Conservation (phyloP, 2,888 invertebrate genomes). For the Unio delphinus region DNA sequence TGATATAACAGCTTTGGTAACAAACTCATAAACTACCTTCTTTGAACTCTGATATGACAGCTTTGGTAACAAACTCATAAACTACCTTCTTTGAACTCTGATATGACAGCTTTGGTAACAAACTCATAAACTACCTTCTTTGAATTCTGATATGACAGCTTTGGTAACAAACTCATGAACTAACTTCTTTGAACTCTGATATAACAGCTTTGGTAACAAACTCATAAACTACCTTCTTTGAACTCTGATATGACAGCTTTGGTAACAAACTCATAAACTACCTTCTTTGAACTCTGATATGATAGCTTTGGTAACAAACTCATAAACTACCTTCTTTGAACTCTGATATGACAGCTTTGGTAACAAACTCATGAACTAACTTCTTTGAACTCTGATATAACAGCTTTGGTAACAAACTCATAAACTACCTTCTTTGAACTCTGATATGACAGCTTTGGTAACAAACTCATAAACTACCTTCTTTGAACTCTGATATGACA, state of each 20-base stretch:
- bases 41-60: conserved; percentile 47
- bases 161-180: background rate
- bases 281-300: conserved; percentile 43
- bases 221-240: conserved; percentile 45
- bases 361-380: conserved; percentile 40
- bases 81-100: conserved; percentile 49
- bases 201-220: background rate
- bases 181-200: conserved; percentile 48
- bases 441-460: no score
- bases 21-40: conserved; percentile 38
- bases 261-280: conserved; percentile 13
- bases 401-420: background rate
- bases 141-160: conserved; percentile 15
- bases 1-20: no score
- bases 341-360: conserved; percentile 44
- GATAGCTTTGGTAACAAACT: background rate
- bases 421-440: conserved; percentile 49
- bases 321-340: conserved; percentile 49
- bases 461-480: conserved; percentile 34
- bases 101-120: no score
- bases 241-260: conserved; percentile 10
- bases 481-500: conserved; percentile 27
- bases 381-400: conserved; percentile 31
- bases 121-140: conserved; percentile 43
- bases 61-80: no score